Percentiles rank a stretch among this genome's conserved stretches.
Evolutionary conservation across 1,140 invertebrate genomes (phyloP).

Genomic region (Octopus sinensis): DNA sequence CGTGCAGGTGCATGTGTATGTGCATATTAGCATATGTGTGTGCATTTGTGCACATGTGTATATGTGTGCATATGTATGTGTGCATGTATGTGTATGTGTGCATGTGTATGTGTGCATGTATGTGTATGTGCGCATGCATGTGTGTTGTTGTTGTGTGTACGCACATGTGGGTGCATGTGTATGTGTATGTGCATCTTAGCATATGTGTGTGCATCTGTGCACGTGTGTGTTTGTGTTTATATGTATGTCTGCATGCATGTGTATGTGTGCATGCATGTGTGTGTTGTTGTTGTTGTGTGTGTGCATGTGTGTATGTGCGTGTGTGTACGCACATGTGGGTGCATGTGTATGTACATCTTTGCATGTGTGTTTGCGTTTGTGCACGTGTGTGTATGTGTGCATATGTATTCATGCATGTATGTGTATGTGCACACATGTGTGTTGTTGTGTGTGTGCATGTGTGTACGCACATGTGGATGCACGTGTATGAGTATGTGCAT

Average conservation of each 20-base stretch:
- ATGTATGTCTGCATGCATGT: constrained; percentile 21
- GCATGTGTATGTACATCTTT: background rate
- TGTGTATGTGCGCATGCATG: background rate
- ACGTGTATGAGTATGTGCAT: constrained; percentile 12
- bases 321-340: constrained; percentile 15
- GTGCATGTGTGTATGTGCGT: constrained; percentile 9
- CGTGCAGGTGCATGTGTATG: background rate
- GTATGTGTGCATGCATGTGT: constrained; percentile 19
- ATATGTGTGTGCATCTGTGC: constrained; percentile 14
- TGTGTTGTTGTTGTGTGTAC: background rate
- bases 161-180: constrained; percentile 22
- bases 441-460: constrained; percentile 20
- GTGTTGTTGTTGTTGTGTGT: constrained; percentile 20
- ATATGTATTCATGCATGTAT: background rate
- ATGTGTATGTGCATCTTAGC: constrained; percentile 18
- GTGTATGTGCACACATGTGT: background rate
- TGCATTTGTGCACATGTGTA: background rate
- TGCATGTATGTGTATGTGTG: background rate
- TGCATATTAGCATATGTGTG: background rate
- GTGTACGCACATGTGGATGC: constrained; percentile 12
- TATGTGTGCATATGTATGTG: background rate
- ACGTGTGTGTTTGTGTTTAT: constrained; percentile 22
- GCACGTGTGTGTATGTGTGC: background rate
- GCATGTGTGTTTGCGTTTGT: background rate
- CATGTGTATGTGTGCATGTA: background rate